Evolutionary conservation across 2,888 invertebrate genomes (phyloP).

Genomic region (Laspeyria flexula): DNA sequence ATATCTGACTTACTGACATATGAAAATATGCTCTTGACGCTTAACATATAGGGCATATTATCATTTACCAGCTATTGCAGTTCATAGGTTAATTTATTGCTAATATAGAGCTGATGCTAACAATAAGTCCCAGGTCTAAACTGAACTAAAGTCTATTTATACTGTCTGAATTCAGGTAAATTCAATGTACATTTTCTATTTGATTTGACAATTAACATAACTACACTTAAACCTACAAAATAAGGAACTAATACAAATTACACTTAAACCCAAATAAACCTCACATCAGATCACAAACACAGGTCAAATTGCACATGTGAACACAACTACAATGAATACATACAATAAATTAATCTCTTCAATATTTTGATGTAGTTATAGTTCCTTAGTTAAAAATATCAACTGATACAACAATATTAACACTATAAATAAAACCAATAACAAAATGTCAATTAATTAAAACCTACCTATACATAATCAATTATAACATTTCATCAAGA

Average conservation of each 20-base stretch:
- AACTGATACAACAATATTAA: slow-evolving; percentile 75
- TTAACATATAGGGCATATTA: no score
- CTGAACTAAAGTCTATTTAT: slow-evolving; percentile 47
- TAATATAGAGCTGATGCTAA: slow-evolving; percentile 75
- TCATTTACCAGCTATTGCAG: no score
- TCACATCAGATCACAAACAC: slow-evolving; percentile 84
- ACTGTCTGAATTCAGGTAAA: slow-evolving; percentile 48
- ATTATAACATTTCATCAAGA: slow-evolving; percentile 69
- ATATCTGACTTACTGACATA: no score
- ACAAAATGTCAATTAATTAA: slow-evolving; percentile 76
- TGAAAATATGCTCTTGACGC: no score
- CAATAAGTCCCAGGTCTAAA: slow-evolving; percentile 69
- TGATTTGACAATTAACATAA: slow-evolving; percentile 59
- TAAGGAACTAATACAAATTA: slow-evolving; percentile 84
- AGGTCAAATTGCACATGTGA: slow-evolving; percentile 80
- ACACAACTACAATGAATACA: slow-evolving; percentile 74
- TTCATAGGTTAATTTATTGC: slow-evolving; percentile 72
- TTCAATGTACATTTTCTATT: slow-evolving; percentile 50
- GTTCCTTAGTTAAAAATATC: slow-evolving; percentile 78
- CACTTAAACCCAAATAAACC: slow-evolving; percentile 76
- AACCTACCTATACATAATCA: slow-evolving; percentile 64
- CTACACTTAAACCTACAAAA: slow-evolving; percentile 75
- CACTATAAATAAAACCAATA: slow-evolving; percentile 75
- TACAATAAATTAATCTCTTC: slow-evolving; percentile 84
- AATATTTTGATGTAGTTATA: slow-evolving; percentile 66